Evolutionary conservation across 2,888 invertebrate species (phyloP).

Genomic region (Caenorhabditis wallacei): DNA sequence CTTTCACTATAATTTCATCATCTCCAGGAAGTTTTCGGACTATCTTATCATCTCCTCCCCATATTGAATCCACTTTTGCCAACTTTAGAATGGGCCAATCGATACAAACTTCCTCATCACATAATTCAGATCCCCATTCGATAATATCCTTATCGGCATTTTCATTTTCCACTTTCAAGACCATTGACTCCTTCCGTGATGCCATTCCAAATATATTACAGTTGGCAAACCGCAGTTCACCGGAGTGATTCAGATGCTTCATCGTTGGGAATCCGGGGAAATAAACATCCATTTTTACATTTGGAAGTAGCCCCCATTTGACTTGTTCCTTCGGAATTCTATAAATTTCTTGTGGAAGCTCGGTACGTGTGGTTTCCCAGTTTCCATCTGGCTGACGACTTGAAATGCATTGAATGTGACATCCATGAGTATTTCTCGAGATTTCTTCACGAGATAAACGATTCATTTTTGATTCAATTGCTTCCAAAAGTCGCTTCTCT

Average conservation of each 20-base stretch:
- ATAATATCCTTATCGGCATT: constrained; percentile 78
- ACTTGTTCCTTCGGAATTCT: constrained; percentile 85
- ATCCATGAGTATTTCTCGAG: constrained; percentile 90
- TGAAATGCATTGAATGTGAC: constrained; percentile 87
- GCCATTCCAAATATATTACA: constrained; percentile 93
- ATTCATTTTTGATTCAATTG: constrained; percentile 84
- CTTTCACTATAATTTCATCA: constrained; percentile 60
- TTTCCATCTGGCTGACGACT: background rate
- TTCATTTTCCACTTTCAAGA: constrained; percentile 33
- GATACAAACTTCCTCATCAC: constrained; percentile 90
- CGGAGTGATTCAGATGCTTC: constrained; percentile 90
- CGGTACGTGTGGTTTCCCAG: constrained; percentile 62
- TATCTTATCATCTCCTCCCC: constrained; percentile 56
- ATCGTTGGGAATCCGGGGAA: constrained; percentile 95
- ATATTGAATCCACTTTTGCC: constrained; percentile 64
- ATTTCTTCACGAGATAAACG: constrained; percentile 88
- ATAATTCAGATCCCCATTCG: constrained; percentile 86
- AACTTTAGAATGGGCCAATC: constrained; percentile 93
- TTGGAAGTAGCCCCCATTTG: constrained; percentile 87
- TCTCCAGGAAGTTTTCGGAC: constrained; percentile 25
- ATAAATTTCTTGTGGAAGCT: constrained; percentile 83
- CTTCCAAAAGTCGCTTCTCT: constrained; percentile 88
- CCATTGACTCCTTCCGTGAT: constrained; percentile 90
- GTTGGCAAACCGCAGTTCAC: constrained; percentile 85
- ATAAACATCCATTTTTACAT: constrained; percentile 88